These are phyloP conservation scores for Myiotriccus ornatus DNA, from an alignment of 2,797 vertebrate species.

Conservation along the genomic window DNA sequence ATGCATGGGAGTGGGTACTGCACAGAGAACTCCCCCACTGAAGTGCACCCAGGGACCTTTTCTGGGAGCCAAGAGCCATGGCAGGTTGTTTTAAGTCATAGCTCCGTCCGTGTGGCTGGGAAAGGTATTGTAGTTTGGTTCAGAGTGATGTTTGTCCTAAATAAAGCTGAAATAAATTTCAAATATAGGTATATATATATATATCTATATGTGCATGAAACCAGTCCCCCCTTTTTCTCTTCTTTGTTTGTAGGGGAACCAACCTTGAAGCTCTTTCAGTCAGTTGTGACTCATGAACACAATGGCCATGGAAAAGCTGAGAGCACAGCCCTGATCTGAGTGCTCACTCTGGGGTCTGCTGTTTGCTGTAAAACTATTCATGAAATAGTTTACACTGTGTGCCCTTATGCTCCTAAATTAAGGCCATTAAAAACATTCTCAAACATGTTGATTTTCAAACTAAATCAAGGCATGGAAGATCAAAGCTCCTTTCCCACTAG, in stretches of 20 bases:
- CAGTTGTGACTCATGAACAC: not conserved
- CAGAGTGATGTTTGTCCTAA: not conserved
- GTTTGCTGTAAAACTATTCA: not conserved
- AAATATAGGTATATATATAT: accelerated
- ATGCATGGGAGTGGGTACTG: accelerated
- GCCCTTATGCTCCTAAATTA: not conserved
- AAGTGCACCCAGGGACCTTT: accelerated
- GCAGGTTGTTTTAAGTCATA: not conserved
- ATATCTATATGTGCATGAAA: not conserved
- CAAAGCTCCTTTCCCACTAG: not conserved
- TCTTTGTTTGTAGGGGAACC: not conserved
- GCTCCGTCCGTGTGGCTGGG: accelerated
- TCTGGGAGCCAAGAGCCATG: not conserved
- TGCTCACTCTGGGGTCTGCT: not conserved
- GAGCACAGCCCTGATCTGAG: not conserved
- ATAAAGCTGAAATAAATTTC: not conserved
- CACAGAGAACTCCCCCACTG: not conserved
- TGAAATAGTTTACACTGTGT: not conserved
- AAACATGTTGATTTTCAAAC: not conserved
- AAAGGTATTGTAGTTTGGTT: accelerated
- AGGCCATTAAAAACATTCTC: not conserved
- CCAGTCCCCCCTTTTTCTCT: accelerated
- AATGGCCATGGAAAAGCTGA: not conserved
- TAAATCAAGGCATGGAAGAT: accelerated
- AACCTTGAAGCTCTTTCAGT: not conserved